Conservation (phyloP, 92 coral and sea anemone genomes). For the Blastomussa wellsi region DNA sequence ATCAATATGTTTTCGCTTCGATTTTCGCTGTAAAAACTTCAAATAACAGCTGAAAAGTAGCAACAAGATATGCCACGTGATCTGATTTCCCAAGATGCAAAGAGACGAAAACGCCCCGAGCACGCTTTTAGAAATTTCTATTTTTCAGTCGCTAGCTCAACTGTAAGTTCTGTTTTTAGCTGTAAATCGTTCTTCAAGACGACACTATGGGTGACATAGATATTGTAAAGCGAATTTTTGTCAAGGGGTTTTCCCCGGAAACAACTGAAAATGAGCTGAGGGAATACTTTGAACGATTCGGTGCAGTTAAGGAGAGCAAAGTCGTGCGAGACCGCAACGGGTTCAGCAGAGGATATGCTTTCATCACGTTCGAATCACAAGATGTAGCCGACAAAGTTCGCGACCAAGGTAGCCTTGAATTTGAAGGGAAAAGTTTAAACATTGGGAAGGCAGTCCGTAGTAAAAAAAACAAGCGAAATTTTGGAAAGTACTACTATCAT, state of each 20-base stretch:
- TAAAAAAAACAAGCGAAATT: slow-evolving; percentile 78
- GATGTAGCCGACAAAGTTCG: slow-evolving; percentile 85
- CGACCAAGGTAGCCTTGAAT: slow-evolving; percentile 82
- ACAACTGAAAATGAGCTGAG: slow-evolving; percentile 94
- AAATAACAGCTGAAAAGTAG: neutral
- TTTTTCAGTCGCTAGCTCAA: slow-evolving; percentile 14
- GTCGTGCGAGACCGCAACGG: slow-evolving; percentile 97
- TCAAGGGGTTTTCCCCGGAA: slow-evolving; percentile 94
- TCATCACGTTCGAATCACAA: slow-evolving; percentile 96
- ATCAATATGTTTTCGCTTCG: neutral
- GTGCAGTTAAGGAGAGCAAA: slow-evolving; percentile 89
- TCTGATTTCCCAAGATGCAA: slow-evolving; percentile 41
- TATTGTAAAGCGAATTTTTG: slow-evolving; percentile 90
- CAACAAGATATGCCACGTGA: slow-evolving; percentile 19
- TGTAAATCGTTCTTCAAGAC: neutral
- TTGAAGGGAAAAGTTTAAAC: slow-evolving; percentile 86
- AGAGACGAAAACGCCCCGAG: slow-evolving; percentile 26
- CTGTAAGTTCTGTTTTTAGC: slow-evolving; percentile 54
- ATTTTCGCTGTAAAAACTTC: neutral
- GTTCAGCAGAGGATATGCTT: slow-evolving; percentile 94
- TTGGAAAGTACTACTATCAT: slow-evolving; percentile 68
- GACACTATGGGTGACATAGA: slow-evolving; percentile 78
- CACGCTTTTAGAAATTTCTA: slow-evolving; percentile 7
- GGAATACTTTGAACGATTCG: slow-evolving; percentile 88
- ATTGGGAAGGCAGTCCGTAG: slow-evolving; percentile 87